phyloP scores from a whole-genome alignment of 2,888 invertebrate genomes.

The Clepsis dumicolana region DNA sequence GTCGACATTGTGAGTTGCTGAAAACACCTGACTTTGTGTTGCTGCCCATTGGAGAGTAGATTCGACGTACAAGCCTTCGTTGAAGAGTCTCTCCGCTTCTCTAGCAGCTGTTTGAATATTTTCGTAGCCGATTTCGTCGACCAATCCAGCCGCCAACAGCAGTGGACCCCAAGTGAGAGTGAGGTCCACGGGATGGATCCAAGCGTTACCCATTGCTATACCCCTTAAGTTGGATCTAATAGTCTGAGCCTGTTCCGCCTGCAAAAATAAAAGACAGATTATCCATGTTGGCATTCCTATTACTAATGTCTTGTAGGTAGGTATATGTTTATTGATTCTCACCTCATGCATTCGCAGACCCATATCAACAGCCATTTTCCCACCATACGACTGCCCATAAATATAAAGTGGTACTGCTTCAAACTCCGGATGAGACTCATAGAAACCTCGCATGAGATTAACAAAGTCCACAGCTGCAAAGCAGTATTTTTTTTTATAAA shows the following conservation, averaged over 20 bases:
- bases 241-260: constrained; percentile 88
- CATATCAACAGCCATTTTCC: constrained; percentile 96
- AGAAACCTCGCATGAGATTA: constrained; percentile 89
- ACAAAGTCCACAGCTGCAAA: constrained; percentile 90
- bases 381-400: constrained; percentile 96
- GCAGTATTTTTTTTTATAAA: background rate
- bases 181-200: constrained; percentile 95
- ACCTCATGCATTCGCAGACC: constrained; percentile 87
- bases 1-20: constrained; percentile 88
- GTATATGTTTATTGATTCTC: constrained; percentile 47
- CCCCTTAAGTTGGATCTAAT: constrained; percentile 91
- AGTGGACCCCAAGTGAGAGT: constrained; percentile 94
- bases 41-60: constrained; percentile 89
- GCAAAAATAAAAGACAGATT: background rate
- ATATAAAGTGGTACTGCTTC: constrained; percentile 92
- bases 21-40: constrained; percentile 88
- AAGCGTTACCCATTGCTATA: constrained; percentile 94
- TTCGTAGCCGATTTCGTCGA: constrained; percentile 89
- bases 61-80: constrained; percentile 82
- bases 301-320: background rate
- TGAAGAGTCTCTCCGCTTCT: constrained; percentile 84
- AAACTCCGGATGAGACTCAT: constrained; percentile 89
- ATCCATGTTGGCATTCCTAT: background rate
- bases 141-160: constrained; percentile 90
- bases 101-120: constrained; percentile 86